These are phyloP conservation scores for Dufourea novaeangliae DNA, from an alignment of 1,140 invertebrate genomes.

Conservation along the genomic window DNA sequence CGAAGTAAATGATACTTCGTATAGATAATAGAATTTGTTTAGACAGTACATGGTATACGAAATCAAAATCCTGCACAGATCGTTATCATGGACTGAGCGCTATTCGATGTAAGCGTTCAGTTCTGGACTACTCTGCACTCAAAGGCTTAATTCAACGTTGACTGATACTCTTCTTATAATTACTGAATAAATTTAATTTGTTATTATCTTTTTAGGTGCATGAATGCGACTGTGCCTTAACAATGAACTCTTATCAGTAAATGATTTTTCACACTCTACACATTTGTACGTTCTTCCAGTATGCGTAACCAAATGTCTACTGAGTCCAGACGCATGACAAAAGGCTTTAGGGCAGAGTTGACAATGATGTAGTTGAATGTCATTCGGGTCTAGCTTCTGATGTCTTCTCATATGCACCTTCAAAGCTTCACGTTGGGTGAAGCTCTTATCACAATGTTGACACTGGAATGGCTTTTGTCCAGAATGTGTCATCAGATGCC, in stretches of 20 bases:
- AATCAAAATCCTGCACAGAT: background rate
- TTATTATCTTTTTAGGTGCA: constrained; percentile 74
- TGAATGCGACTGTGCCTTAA: constrained; percentile 84
- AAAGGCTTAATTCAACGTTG: constrained; percentile 9
- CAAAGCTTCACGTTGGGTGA: constrained; percentile 87
- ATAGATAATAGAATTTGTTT: background rate
- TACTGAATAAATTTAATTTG: constrained; percentile 42
- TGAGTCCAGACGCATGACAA: constrained; percentile 86
- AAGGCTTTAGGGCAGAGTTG: constrained; percentile 86
- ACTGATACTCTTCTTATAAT: background rate
- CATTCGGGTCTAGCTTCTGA: constrained; percentile 82
- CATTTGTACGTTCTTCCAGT: constrained; percentile 86
- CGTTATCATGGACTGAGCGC: background rate
- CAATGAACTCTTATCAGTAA: constrained; percentile 87
- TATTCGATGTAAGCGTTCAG: no score
- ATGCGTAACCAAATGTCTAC: constrained; percentile 87
- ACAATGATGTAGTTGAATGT: constrained; percentile 85
- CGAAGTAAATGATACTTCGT: background rate
- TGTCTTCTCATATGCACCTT: constrained; percentile 85
- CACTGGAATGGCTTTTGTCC: constrained; percentile 92
- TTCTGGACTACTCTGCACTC: background rate
- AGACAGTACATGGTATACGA: background rate
- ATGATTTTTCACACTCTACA: constrained; percentile 85
- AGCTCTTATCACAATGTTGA: constrained; percentile 87
- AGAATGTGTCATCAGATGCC: constrained; percentile 93